phyloP scores from a whole-genome alignment of 1,140 invertebrate species.

The Zaprionus camerounensis region DNA sequence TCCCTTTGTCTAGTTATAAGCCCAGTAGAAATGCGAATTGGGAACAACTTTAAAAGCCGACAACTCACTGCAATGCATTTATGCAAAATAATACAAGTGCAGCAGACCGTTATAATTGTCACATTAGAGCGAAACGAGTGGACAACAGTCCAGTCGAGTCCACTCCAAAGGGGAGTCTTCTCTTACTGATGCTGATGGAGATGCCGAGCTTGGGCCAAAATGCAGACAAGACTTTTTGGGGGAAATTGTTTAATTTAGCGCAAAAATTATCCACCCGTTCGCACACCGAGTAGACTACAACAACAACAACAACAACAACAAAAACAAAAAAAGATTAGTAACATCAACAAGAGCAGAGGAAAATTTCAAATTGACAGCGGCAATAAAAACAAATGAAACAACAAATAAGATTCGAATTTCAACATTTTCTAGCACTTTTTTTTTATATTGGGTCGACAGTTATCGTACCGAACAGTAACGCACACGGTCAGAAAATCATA shows the following conservation, averaged over 20 bases:
- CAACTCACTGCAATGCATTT: slow-evolving; percentile 59
- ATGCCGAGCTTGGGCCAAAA: slow-evolving; percentile 31
- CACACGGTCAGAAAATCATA: not conserved
- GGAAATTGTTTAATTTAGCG: slow-evolving; percentile 80
- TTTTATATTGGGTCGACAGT: not conserved
- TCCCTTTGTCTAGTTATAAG: not conserved
- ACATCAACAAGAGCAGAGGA: not conserved
- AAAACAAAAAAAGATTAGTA: not conserved
- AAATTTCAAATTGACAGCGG: not conserved
- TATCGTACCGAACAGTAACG: slow-evolving; percentile 4
- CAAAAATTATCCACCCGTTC: slow-evolving; percentile 62
- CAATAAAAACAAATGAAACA: slow-evolving; percentile 18
- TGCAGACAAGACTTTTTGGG: slow-evolving; percentile 40
- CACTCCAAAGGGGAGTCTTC: not conserved
- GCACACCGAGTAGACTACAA: slow-evolving; percentile 14
- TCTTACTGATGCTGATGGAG: slow-evolving; percentile 11
- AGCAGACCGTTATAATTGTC: slow-evolving; percentile 79
- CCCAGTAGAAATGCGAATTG: not conserved
- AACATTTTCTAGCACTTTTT: slow-evolving; percentile 18
- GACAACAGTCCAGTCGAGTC: slow-evolving; percentile 19
- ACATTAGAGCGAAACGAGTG: slow-evolving; percentile 53
- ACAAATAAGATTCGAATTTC: slow-evolving; percentile 6
- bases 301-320: not conserved
- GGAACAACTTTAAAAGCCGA: not conserved
- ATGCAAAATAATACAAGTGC: slow-evolving; percentile 69